Evolutionary conservation across 2,113 vertebrate species (phyloP).

Genomic region (Anser cygnoides): DNA sequence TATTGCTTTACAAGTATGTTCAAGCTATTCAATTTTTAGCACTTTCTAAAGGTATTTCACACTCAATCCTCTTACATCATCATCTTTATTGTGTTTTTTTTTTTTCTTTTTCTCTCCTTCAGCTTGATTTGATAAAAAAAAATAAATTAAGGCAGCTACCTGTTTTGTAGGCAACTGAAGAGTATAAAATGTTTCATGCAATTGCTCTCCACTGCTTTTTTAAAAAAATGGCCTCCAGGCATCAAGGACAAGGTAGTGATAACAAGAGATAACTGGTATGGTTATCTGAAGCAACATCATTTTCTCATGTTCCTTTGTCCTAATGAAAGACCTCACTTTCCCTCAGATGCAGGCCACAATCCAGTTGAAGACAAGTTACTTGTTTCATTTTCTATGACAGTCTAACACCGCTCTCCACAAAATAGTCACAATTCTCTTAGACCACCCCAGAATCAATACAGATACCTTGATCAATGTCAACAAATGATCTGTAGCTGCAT

Average conservation of each 20-base stretch:
- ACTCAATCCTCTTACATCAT: not conserved
- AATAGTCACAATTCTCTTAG: conserved; percentile 13
- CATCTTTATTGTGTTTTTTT: not conserved
- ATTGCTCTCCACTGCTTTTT: not conserved
- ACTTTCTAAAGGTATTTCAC: not conserved
- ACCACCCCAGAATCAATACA: not conserved
- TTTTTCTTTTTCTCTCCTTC: not conserved
- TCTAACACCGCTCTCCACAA: not conserved
- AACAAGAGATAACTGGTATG: not conserved
- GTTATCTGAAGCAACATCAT: not conserved
- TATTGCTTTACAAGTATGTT: not conserved
- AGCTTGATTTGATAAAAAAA: not conserved
- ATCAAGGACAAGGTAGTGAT: not conserved
- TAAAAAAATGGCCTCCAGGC: conserved; percentile 7
- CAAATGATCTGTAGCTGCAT: not conserved
- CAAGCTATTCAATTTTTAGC: not conserved
- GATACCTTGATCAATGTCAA: not conserved
- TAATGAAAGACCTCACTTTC: conserved; percentile 17
- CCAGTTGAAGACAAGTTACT: not conserved
- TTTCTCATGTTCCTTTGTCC: not conserved
- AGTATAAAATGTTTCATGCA: not conserved
- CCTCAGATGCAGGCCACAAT: not conserved
- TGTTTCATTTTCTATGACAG: not conserved
- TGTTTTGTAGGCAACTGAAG: not conserved
- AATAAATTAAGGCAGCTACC: not conserved